phyloP scores from a whole-genome alignment of 2,113 vertebrate species.

The Panthera tigris region DNA sequence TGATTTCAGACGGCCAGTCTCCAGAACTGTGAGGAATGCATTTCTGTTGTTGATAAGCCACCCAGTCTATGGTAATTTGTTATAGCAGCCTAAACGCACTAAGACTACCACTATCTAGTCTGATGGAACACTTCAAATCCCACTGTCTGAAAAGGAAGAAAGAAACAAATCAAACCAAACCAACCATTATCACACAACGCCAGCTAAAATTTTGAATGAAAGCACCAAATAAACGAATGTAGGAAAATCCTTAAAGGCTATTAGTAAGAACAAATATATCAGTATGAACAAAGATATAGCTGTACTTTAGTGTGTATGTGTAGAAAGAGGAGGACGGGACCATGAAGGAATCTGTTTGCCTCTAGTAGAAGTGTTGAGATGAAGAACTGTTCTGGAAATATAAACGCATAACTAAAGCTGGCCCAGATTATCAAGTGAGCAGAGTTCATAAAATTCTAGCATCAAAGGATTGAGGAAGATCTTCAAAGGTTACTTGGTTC shows the following conservation, averaged over 20 bases:
- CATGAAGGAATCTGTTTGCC: neutral
- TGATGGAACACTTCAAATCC: neutral
- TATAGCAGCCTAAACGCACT: neutral
- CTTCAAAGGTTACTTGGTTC: slow-evolving; percentile 74
- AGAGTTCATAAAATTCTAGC: slow-evolving; percentile 72
- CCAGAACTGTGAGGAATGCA: neutral
- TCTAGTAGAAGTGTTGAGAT: slow-evolving; percentile 35
- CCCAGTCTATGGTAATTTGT: neutral
- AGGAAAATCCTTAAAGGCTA: neutral
- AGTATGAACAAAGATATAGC: neutral
- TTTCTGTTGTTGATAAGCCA: neutral
- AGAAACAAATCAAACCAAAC: neutral
- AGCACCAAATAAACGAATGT: neutral
- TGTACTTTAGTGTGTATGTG: neutral
- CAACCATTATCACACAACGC: neutral
- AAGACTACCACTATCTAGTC: neutral
- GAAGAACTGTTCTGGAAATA: slow-evolving; percentile 54
- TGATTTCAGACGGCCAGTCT: neutral
- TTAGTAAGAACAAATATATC: neutral
- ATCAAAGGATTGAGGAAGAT: slow-evolving; percentile 77
- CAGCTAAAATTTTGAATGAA: neutral
- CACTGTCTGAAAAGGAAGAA: neutral
- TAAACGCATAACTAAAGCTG: slow-evolving; percentile 56
- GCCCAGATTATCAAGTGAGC: slow-evolving; percentile 67
- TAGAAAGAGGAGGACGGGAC: neutral